Evolutionary conservation across 2,113 vertebrate genomes (phyloP).

Genomic region (Oostethus manadensis): DNA sequence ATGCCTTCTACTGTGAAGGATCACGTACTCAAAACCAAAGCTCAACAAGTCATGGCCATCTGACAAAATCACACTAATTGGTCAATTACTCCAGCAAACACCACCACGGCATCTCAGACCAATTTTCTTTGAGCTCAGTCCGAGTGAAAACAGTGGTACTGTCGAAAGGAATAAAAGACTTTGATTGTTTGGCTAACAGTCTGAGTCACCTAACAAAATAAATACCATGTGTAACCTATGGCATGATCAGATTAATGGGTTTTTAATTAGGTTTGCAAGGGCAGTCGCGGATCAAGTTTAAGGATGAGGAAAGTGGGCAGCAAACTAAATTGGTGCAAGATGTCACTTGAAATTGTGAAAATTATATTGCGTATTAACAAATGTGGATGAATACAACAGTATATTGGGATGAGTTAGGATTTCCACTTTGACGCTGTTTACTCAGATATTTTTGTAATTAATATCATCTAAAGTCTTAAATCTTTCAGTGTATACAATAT

Average conservation of each 20-base stretch:
- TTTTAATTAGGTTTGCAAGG: slow-evolving; percentile 68
- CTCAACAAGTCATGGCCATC: slow-evolving; percentile 49
- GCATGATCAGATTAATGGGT: slow-evolving; percentile 75
- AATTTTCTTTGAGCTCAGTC: slow-evolving; percentile 47
- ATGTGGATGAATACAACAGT: slow-evolving; percentile 31
- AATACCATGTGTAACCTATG: slow-evolving; percentile 74
- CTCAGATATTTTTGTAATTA: too few relatives aligned
- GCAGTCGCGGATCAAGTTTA: slow-evolving; percentile 24
- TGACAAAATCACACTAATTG: slow-evolving; percentile 64
- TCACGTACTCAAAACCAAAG: slow-evolving; percentile 44
- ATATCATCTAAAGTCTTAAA: too few relatives aligned
- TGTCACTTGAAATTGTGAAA: slow-evolving; percentile 40
- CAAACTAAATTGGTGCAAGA: slow-evolving; percentile 16
- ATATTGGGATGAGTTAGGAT: not conserved
- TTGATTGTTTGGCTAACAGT: slow-evolving; percentile 66
- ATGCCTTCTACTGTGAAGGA: slow-evolving; percentile 50
- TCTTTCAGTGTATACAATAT: slow-evolving; percentile 18
- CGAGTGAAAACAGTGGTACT: slow-evolving; percentile 56
- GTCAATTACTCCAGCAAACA: slow-evolving; percentile 56
- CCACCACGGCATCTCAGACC: slow-evolving; percentile 43
- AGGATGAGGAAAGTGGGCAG: slow-evolving; percentile 29
- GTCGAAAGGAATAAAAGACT: slow-evolving; percentile 64
- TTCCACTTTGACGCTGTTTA: not conserved
- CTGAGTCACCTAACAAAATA: slow-evolving; percentile 69
- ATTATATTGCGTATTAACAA: slow-evolving; percentile 23